Evolutionary conservation across 2,797 vertebrate genomes (phyloP).

Genomic region (Poecilia velifera): DNA sequence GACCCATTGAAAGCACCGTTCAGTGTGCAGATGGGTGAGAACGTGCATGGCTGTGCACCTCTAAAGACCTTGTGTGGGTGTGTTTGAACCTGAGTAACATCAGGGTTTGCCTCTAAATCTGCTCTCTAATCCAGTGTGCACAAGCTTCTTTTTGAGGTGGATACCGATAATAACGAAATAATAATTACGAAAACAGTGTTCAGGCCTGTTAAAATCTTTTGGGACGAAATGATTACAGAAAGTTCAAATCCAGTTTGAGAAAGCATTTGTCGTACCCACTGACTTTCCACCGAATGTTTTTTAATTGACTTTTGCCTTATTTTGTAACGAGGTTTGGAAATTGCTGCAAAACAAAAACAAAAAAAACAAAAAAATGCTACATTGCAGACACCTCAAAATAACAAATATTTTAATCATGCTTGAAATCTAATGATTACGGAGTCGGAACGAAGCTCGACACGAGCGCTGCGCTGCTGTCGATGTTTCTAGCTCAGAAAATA

Average conservation of each 20-base stretch:
- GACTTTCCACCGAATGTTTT: neutral
- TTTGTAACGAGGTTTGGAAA: neutral
- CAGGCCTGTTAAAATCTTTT: neutral
- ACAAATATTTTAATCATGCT: neutral
- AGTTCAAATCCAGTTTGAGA: neutral
- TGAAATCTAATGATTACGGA: neutral
- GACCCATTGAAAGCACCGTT: conserved; percentile 83
- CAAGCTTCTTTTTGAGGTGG: neutral
- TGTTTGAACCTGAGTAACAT: conserved; percentile 47
- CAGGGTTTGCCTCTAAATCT: conserved; percentile 16
- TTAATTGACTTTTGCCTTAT: neutral
- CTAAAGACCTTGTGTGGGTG: conserved; percentile 31
- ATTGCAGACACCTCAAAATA: neutral
- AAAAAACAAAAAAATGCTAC: neutral
- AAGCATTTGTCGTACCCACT: neutral
- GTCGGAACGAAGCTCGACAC: neutral
- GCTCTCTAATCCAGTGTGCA: neutral
- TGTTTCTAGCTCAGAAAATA: neutral
- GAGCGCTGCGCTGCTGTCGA: neutral
- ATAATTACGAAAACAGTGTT: neutral
- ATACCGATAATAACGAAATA: neutral
- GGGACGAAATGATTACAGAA: neutral
- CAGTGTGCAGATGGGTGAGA: conserved; percentile 77
- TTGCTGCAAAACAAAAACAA: neutral
- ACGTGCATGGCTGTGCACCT: conserved; percentile 65